Evolutionary conservation across 2,797 vertebrate genomes (phyloP), one percentile per base, ranked within the genome.

Genomic region (Scarus forsteni): DNA sequence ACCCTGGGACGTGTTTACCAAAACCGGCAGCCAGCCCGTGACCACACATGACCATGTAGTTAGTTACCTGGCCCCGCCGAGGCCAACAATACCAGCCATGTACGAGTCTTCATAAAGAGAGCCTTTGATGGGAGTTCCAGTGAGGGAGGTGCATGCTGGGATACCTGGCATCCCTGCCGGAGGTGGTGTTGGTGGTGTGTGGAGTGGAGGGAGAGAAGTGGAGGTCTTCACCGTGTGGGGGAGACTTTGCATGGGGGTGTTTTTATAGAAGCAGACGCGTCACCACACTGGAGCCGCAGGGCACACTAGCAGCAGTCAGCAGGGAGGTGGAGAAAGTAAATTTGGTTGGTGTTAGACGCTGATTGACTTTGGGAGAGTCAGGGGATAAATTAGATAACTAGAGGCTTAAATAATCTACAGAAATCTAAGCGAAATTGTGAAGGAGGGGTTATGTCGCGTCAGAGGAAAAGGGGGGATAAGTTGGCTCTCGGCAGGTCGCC

Each of bases 121-220:
- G 73, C 89, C 94, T 93, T 95, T 94, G 94, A 95, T 88, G 86
- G 89, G 91, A 91, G 91, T 90, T 92, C 87, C 84, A 92, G 78
- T 73, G 66, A 75, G 79, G 79, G 75, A 70, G 75, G 85, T 75
- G 91, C 86, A 92, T 86, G 88, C 79, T 89, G 93, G 93, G 92
- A 92, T 89, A 92, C 77, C 86, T 94, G 94, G 92, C 88, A 83
- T 87, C 82, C 58, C 35, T 35, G 76, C 83, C 81, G 82, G 83
- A 88, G 89, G 80, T 72, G 83, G 88, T 73, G 75, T 81, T 60
- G 77, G 80, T 76, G 63, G 48, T 81, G 85, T 74, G 74, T 52
- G 56, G 66, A 77, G 71, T 60, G 13, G 18, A 66, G 46, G 79
- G 63, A 75, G 83, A 87, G 80, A 88, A 78, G 78, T 76, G 77